phyloP scores from a whole-genome alignment of 2,888 invertebrate genomes.

The Pristionchus maxplancki region DNA sequence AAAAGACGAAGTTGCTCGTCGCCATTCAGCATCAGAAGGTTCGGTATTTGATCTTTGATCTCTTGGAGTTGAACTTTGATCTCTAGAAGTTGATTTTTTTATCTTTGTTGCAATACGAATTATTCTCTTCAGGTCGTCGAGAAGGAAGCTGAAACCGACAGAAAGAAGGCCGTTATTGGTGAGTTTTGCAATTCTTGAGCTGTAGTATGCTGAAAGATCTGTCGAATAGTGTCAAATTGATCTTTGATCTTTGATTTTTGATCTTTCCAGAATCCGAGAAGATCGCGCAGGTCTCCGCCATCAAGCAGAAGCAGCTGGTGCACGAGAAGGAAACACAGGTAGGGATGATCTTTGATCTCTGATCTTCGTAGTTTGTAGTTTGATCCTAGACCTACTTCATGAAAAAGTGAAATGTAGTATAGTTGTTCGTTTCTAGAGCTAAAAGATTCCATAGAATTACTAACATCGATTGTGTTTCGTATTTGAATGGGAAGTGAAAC shows the following conservation, averaged over 20 bases:
- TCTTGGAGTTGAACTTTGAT: not conserved
- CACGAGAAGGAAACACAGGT: constrained; percentile 92
- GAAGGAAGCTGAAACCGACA: constrained; percentile 92
- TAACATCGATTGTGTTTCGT: no score
- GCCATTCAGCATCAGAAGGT: constrained; percentile 88
- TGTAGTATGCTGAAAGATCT: no score
- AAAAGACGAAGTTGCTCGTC: constrained; percentile 91
- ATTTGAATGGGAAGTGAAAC: no score
- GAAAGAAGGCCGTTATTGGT: constrained; percentile 89
- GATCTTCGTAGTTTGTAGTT: not conserved
- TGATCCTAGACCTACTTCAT: no score
- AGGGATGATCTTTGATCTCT: constrained; percentile 76
- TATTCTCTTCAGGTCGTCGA: constrained; percentile 84
- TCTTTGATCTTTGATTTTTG: constrained; percentile 12
- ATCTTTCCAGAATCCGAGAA: constrained; percentile 86
- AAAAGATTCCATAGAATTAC: no score
- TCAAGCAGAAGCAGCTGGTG: constrained; percentile 89
- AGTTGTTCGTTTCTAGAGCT: no score
- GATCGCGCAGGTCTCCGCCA: constrained; percentile 89
- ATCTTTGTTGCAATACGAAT: no score
- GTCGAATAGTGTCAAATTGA: no score
- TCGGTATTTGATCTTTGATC: not conserved
- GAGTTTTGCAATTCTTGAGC: no score
- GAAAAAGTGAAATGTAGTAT: no score
- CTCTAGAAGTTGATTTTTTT: not conserved